A percentile compares a stretch with the other conserved stretches of the same genome.
Evolutionary conservation across 2,888 invertebrate genomes (phyloP).

Genomic region (Euplagia quadripunctaria): DNA sequence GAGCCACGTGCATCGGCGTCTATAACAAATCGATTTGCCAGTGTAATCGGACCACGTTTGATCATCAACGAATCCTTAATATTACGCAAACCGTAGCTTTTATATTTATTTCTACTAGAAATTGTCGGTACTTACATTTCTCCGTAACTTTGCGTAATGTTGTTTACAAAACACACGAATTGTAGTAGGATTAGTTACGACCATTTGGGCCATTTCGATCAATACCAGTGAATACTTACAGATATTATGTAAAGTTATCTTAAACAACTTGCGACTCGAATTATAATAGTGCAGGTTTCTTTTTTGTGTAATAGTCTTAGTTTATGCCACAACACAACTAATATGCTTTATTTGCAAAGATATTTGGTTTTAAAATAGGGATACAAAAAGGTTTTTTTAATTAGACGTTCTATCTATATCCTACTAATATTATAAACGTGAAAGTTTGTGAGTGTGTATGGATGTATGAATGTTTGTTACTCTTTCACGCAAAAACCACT

Average conservation of each 20-base stretch:
- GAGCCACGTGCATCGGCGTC: constrained; percentile 49
- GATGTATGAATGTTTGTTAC: too few species aligned
- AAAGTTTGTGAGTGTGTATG: too few species aligned
- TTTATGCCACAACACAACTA: background rate
- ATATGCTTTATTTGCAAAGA: too few species aligned
- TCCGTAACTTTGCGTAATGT: constrained; percentile 10
- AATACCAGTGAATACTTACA: constrained; percentile 1
- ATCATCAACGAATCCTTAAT: constrained; percentile 33
- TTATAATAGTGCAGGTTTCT: too few species aligned
- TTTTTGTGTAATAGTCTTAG: too few species aligned
- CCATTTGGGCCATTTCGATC: constrained; percentile 7
- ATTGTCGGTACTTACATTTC: constrained; percentile 24
- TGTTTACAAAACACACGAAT: constrained; percentile 24
- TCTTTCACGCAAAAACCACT: too few species aligned
- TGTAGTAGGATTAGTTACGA: constrained; percentile 20
- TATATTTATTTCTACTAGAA: constrained; percentile 16
- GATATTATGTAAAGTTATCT: background rate
- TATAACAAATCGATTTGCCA: constrained; percentile 52
- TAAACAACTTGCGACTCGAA: background rate
- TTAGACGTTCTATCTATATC: too few species aligned
- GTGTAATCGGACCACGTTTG: constrained; percentile 32
- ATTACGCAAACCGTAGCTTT: constrained; percentile 33
- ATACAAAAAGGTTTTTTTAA: too few species aligned
- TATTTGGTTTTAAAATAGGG: too few species aligned
- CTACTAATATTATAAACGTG: too few species aligned